Percentiles rank a stretch among this genome's conserved stretches.
phyloP scores from a whole-genome alignment of 2,797 vertebrate species.

The Forpus xanthops region DNA sequence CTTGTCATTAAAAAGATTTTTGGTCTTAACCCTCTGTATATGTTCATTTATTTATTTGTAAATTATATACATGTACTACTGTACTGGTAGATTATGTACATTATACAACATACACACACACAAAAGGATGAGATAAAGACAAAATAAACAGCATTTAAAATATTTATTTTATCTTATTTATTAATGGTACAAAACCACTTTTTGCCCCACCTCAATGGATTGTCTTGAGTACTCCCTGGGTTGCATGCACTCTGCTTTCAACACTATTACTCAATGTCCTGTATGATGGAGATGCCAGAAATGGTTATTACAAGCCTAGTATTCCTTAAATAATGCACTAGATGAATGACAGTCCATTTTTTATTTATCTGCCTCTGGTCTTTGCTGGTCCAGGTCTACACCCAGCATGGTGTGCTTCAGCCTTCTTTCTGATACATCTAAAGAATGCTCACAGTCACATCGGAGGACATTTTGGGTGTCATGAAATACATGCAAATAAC shows the following conservation, averaged over 20 bases:
- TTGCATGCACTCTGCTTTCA: background rate
- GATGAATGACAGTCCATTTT: background rate
- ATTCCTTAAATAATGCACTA: background rate
- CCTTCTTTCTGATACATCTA: background rate
- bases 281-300: background rate
- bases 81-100: background rate
- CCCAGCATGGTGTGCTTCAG: background rate
- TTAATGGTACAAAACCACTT: background rate
- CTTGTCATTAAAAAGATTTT: background rate
- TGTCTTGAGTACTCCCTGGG: background rate
- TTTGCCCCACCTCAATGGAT: background rate
- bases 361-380: background rate
- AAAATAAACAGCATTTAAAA: background rate
- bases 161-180: background rate
- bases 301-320: background rate
- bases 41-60: background rate
- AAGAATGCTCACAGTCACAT: background rate
- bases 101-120: background rate
- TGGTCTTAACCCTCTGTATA: background rate
- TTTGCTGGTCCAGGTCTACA: background rate
- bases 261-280: background rate
- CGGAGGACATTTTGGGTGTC: background rate
- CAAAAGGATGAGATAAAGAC: background rate
- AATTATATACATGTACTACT: background rate
- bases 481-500: background rate